These are phyloP conservation scores for Drosophila dives DNA, from an alignment of 2,888 invertebrate genomes.

Conservation along the genomic window DNA sequence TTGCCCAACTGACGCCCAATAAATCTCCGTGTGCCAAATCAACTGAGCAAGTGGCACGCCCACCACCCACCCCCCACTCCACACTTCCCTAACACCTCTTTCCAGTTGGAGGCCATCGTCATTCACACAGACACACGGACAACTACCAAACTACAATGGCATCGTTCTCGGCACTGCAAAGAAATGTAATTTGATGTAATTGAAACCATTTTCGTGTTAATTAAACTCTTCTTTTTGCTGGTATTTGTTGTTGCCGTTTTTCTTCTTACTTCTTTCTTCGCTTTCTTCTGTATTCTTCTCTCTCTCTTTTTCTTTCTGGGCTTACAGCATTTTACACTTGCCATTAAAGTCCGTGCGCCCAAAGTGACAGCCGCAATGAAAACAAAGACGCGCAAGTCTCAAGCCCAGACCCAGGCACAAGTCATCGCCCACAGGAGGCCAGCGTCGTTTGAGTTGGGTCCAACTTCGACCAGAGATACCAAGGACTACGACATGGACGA, in stretches of 20 bases:
- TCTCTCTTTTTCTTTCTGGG: constrained; percentile 24
- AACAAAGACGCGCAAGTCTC: constrained; percentile 71
- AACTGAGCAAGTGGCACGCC: constrained; percentile 66
- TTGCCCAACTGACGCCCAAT: constrained; percentile 78
- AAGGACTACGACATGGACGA: not conserved
- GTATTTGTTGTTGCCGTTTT: constrained; percentile 10
- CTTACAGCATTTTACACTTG: constrained; percentile 81
- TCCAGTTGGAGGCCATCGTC: constrained; percentile 3
- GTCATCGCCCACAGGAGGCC: constrained; percentile 59
- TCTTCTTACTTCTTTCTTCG: constrained; percentile 9
- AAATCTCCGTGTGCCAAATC: constrained; percentile 78
- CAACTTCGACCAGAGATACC: constrained; percentile 20
- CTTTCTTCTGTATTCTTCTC: constrained; percentile 1
- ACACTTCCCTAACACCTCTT: not conserved
- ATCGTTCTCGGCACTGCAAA: constrained; percentile 58
- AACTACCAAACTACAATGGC: constrained; percentile 65
- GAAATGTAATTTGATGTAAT: constrained; percentile 80
- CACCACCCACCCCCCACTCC: not conserved
- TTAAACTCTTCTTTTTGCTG: constrained; percentile 74
- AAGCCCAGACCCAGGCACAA: constrained; percentile 60
- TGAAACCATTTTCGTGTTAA: constrained; percentile 81
- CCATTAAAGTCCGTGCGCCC: constrained; percentile 77
- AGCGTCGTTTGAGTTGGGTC: constrained; percentile 63
- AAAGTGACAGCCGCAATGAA: constrained; percentile 81
- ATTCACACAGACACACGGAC: constrained; percentile 19